A percentile compares a stretch with the other conserved stretches of the same genome.
These are phyloP conservation scores for Petrolisthes manimaculis DNA, from an alignment of 2,888 invertebrate species.

Conservation along the genomic window DNA sequence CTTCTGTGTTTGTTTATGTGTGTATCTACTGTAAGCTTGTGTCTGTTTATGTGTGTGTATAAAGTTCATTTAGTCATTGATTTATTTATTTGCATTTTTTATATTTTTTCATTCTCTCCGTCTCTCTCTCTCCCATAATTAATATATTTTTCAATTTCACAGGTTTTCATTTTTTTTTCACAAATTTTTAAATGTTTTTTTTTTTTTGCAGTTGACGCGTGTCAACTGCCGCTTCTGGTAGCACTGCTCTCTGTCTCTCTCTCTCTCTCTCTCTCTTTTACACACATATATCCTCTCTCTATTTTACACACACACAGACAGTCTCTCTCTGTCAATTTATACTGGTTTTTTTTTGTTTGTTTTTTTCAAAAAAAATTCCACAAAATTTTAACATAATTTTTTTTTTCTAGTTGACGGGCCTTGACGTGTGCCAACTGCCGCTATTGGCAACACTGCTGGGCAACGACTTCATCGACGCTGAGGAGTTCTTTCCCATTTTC, in stretches of 20 bases:
- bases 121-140: too few species aligned
- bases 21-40: too few species aligned
- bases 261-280: too few species aligned
- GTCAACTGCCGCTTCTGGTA: background rate
- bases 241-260: too few species aligned
- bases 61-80: too few species aligned
- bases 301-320: too few species aligned
- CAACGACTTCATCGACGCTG: slow-evolving; percentile 82
- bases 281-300: background rate
- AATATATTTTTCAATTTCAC: background rate
- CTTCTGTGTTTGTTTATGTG: too few species aligned
- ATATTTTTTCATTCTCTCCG: too few species aligned
- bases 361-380: background rate
- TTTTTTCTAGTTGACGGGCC: slow-evolving; percentile 72
- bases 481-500: too few species aligned
- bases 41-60: too few species aligned
- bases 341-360: background rate
- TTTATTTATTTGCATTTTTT: too few species aligned
- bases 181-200: background rate
- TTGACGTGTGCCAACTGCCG: slow-evolving; percentile 77
- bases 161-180: background rate
- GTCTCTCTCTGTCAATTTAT: background rate
- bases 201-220: background rate
- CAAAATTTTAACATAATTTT: too few species aligned
- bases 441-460: slow-evolving; percentile 86